Percentiles rank a stretch among this genome's conserved stretches.
Conservation (phyloP, 2,888 invertebrate species). For the Plutella xylostella region DNA sequence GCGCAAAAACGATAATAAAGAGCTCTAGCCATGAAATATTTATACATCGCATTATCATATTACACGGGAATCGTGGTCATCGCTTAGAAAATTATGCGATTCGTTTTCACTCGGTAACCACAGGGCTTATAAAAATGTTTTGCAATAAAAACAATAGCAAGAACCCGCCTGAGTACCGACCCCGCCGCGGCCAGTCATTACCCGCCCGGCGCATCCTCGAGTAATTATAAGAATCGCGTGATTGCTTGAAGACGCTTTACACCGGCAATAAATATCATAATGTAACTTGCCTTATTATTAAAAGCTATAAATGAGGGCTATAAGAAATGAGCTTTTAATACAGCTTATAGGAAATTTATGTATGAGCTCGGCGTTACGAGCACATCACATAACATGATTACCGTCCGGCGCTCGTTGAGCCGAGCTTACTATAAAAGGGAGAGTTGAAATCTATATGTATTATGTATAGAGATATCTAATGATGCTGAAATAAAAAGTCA, state of each 20-base stretch:
- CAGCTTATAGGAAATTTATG: neutral
- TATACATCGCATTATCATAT: conserved; percentile 66
- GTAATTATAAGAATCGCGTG: conserved; percentile 22
- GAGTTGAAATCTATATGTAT: too few species aligned
- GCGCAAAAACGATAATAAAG: conserved; percentile 57
- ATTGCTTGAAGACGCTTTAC: conserved; percentile 31
- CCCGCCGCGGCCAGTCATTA: neutral
- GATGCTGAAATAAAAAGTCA: too few species aligned
- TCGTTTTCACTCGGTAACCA: conserved; percentile 57
- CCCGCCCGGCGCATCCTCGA: neutral
- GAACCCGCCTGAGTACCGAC: neutral
- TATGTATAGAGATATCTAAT: too few species aligned
- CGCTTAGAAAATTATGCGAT: conserved; percentile 63
- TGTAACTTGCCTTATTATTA: conserved; percentile 29
- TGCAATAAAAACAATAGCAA: conserved; percentile 23
- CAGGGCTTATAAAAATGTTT: conserved; percentile 17
- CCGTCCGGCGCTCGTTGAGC: too few species aligned
- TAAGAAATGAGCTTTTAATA: conserved; percentile 32
- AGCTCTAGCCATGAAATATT: conserved; percentile 59
- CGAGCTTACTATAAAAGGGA: too few species aligned
- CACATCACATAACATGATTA: too few species aligned
- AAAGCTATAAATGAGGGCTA: conserved; percentile 32
- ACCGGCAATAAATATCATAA: conserved; percentile 25
- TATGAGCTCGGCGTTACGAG: too few species aligned
- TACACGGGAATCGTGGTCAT: conserved; percentile 64